Evolutionary conservation across 1,140 invertebrate species (phyloP), one percentile per base, ranked within the genome.

Genomic region (Acyrthosiphon pisum): DNA sequence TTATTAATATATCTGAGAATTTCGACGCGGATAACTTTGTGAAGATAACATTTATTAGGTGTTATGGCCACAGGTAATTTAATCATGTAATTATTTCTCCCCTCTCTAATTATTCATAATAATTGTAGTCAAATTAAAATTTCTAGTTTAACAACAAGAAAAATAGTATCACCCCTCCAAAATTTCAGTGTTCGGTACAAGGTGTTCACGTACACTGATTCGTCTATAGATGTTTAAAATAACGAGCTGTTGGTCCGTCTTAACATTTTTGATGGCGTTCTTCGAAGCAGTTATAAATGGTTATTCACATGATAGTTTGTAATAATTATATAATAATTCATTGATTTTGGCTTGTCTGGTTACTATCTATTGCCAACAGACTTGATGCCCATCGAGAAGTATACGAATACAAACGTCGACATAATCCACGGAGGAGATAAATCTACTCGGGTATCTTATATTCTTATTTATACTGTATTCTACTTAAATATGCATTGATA

Each of bases 361-460:
- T 18, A 35, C 30, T 35, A 41, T 41, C 4, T n/a, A 0, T n/a
- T n/a, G 60, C n/a, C n/a, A 76, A 76, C 4, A 76, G 60, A 76
- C 6, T 76, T 76, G 6, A 76, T 6, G 30, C 30, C 14, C 4
- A n/a, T 76, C n/a, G 14, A 76, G 14, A 76, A 76, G 11, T 76
- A 18, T n/a, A n/a, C 14, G 18, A 18, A 14, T n/a, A n/a, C n/a
- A 68, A n/a, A 68, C 30, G 26, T 30, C 26, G 30, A 68, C 30
- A 68, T 76, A 30, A 4, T 53, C 50, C 50, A n/a, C 30, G n/a
- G n/a, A 76, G 11, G 2, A 76, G 30, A 76, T n/a, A 76, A n/a
- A 76, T n/a, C 60, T 76, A 76, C n/a, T n/a, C 60, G n/a, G 60
- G 60, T 76, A 76, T n/a, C 30, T 76, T 76, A 68, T 76, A 76